Percentiles rank a stretch among this genome's conserved stretches.
These are phyloP conservation scores for Hartigia nigra DNA, from an alignment of 2,888 invertebrate species.

Conservation along the genomic window DNA sequence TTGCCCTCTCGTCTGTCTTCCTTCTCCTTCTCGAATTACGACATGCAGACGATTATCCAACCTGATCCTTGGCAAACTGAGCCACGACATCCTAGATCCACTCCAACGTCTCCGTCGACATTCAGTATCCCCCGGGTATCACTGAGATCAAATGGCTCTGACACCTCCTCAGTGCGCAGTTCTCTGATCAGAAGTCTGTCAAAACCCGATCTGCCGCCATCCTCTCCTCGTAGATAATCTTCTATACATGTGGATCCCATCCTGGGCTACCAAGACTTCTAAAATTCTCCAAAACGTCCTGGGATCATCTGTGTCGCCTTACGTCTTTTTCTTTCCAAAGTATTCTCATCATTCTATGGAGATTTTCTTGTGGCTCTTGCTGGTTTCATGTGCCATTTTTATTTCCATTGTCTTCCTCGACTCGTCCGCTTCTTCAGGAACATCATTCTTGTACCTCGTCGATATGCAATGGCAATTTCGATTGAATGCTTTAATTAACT, in stretches of 20 bases:
- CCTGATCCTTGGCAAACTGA: conserved; percentile 57
- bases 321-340: not conserved
- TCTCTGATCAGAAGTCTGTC: conserved; percentile 50
- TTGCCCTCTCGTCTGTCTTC: conserved; percentile 58
- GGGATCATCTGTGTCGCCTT: not conserved
- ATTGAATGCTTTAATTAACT: not conserved
- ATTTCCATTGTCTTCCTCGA: not conserved
- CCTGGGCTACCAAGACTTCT: not conserved
- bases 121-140: conserved; percentile 61
- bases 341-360: not conserved
- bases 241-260: not conserved
- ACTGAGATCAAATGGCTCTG: conserved; percentile 51
- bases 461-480: not conserved
- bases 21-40: conserved; percentile 55
- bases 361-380: not conserved
- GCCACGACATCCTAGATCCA: conserved; percentile 57
- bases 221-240: conserved; percentile 51
- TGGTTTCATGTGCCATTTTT: not conserved
- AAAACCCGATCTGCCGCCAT: conserved; percentile 44
- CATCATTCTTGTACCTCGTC: not conserved
- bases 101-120: conserved; percentile 53
- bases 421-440: not conserved
- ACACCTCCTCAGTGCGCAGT: conserved; percentile 50
- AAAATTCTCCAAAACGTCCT: not conserved
- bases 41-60: conserved; percentile 47